These are phyloP conservation scores for Cercopithecus mona DNA, from an alignment of 2,113 vertebrate genomes.

Conservation along the genomic window DNA sequence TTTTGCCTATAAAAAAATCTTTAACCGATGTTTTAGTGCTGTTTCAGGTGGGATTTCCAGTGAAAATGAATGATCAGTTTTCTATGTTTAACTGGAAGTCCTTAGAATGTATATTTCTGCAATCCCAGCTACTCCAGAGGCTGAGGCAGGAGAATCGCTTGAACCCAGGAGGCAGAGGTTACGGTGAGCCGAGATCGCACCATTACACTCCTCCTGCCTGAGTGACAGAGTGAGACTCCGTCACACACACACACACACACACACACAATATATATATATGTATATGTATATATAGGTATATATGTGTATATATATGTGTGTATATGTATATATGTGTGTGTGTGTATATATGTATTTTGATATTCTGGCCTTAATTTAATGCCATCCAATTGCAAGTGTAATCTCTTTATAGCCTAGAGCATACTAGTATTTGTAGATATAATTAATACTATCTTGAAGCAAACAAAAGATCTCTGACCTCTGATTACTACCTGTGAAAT, in stretches of 20 bases:
- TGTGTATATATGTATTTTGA: neutral
- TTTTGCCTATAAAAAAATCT: neutral
- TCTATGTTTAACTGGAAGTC: neutral
- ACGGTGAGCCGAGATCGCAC: too few species aligned
- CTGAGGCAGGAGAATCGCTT: too few species aligned
- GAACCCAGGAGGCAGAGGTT: too few species aligned
- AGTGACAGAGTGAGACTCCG: too few species aligned
- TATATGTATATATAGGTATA: accelerated
- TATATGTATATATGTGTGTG: too few species aligned
- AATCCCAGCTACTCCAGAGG: neutral
- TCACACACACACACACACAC: too few species aligned
- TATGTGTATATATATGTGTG: too few species aligned
- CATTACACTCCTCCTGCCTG: too few species aligned
- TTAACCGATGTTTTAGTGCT: neutral
- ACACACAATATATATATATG: too few species aligned
- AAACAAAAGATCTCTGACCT: neutral
- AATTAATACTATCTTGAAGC: neutral
- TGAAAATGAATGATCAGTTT: neutral
- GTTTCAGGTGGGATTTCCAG: neutral
- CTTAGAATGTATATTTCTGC: neutral
- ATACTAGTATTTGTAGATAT: neutral
- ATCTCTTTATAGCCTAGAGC: neutral
- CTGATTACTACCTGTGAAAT: neutral
- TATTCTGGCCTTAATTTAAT: neutral
- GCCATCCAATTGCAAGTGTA: neutral